Conservation (phyloP, 2,113 vertebrate genomes). For the Hippocampus guttulatus region DNA sequence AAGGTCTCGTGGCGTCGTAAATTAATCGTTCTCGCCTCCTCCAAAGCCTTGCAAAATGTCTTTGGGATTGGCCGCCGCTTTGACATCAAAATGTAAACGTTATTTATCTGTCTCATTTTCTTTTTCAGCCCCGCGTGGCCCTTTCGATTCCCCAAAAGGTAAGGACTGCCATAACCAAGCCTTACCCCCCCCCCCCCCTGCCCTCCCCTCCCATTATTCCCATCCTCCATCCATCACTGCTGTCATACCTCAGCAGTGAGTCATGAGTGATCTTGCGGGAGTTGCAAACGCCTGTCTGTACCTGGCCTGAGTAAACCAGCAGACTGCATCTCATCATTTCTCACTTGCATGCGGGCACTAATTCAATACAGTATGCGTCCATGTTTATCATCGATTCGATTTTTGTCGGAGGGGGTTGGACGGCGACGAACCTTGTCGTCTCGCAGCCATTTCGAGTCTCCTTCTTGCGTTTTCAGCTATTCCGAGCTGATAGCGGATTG, state of each 20-base stretch:
- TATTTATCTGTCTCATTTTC: constrained; percentile 56
- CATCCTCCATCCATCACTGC: constrained; percentile 50
- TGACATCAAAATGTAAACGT: constrained; percentile 51
- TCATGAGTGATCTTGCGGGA: constrained; percentile 47
- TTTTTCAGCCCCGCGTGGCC: constrained; percentile 81
- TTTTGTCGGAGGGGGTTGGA: neutral
- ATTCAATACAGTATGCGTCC: neutral
- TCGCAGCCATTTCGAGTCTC: neutral
- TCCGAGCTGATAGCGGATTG: constrained; percentile 94
- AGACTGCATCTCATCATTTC: constrained; percentile 10
- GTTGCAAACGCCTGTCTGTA: constrained; percentile 18
- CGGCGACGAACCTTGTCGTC: neutral
- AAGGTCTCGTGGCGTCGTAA: constrained; percentile 19
- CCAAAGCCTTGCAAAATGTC: constrained; percentile 18
- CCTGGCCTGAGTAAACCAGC: constrained; percentile 29
- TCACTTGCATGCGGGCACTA: neutral
- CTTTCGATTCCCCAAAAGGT: constrained; percentile 95
- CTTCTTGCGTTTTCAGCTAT: constrained; percentile 73
- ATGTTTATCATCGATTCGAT: neutral
- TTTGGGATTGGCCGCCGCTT: constrained; percentile 49
- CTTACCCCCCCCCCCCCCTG: neutral
- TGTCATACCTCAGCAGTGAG: constrained; percentile 62
- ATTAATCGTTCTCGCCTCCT: constrained; percentile 26
- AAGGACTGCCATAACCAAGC: constrained; percentile 56
- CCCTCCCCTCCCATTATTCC: constrained; percentile 23